A percentile compares a stretch with the other conserved stretches of the same genome.
Evolutionary conservation across 1,140 invertebrate species (phyloP).

Genomic region (Drosophila tristis): DNA sequence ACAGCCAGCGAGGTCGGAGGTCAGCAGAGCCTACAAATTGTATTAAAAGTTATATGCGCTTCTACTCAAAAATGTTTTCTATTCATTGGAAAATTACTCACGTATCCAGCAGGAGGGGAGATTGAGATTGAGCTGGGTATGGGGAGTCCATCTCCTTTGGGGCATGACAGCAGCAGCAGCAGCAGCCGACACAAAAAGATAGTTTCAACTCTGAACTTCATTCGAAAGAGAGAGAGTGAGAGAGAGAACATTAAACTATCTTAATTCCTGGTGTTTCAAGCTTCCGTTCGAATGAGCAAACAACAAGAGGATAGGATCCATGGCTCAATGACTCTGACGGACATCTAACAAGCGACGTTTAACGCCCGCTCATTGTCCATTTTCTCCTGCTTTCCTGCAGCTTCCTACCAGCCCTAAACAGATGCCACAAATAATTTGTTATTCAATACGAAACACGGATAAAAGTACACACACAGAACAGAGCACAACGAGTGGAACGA

Average conservation of each 20-base stretch:
- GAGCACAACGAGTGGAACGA: constrained; percentile 8
- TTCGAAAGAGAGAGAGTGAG: constrained; percentile 9
- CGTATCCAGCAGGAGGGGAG: constrained; percentile 23
- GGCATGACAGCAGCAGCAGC: constrained; percentile 28
- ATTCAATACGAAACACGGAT: constrained; percentile 74
- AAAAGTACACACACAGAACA: constrained; percentile 59
- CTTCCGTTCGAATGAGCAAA: constrained; percentile 22
- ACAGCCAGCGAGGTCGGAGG: background rate
- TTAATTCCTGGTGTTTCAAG: constrained; percentile 46
- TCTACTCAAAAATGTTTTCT: constrained; percentile 29
- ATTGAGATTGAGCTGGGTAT: constrained; percentile 23
- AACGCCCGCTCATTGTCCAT: constrained; percentile 34
- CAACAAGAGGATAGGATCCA: constrained; percentile 24
- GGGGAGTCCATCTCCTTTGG: too few relatives aligned
- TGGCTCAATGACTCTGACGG: constrained; percentile 25
- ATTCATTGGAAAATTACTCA: constrained; percentile 71
- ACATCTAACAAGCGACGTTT: constrained; percentile 41
- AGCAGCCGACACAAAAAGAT: constrained; percentile 19
- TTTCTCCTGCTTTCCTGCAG: background rate
- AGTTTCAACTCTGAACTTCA: constrained; percentile 40
- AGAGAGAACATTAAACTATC: constrained; percentile 44
- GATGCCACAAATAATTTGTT: constrained; percentile 79
- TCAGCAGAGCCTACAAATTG: constrained; percentile 63
- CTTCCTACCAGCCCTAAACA: constrained; percentile 37
- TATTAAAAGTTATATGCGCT: constrained; percentile 41